Evolutionary conservation across 2,113 vertebrate genomes (phyloP), one percentile per base, ranked within the genome.

Genomic region (Girardinichthys multiradiatus): DNA sequence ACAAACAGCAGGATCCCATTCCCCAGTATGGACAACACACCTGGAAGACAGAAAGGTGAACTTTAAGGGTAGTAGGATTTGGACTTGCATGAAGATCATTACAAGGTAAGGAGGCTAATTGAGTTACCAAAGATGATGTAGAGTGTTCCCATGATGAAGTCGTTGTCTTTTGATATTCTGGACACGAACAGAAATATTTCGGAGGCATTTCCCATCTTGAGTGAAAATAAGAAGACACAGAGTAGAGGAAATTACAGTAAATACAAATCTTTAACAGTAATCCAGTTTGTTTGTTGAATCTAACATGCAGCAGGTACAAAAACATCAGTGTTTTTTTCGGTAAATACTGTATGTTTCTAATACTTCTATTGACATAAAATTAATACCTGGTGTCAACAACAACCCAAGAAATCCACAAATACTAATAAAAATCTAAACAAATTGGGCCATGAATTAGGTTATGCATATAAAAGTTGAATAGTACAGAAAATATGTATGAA

Each of bases 1-100:
- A 96, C 92, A n/a, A 95, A 90, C 72, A 97, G 89, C 65, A 97
- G 92, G 84, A 94, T 90, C 0, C 94, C 92, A 67, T 96, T 97
- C 17, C 96, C 96, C 68, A 93, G 72, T 74, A 96, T 31, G 4
- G 95, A 96, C 67, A 94, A 72, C 39, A 94, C 86, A 77, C 94
- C 93, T 94, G 57, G 12, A 17, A 73, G 4, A 68, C 57, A 74
- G n/a, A 79, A 11, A 15, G 14, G 51, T n/a, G 45, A 24, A 11
- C 2, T 27, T 21, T 29, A 30, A 10, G 15, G 1, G 1, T 54
- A n/a, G 12, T 66, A 19, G 7, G 11, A 69, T 19, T 17, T 70
- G 17, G 82, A 35, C 14, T n/a, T 35, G 71, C 15, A 28, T 54
- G 67, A 29, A 26, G 39, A 42, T 11, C 19, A 1, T 31, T 58